These are phyloP conservation scores for Metaphire vulgaris DNA, from an alignment of 1,140 invertebrate genomes.

Conservation along the genomic window DNA sequence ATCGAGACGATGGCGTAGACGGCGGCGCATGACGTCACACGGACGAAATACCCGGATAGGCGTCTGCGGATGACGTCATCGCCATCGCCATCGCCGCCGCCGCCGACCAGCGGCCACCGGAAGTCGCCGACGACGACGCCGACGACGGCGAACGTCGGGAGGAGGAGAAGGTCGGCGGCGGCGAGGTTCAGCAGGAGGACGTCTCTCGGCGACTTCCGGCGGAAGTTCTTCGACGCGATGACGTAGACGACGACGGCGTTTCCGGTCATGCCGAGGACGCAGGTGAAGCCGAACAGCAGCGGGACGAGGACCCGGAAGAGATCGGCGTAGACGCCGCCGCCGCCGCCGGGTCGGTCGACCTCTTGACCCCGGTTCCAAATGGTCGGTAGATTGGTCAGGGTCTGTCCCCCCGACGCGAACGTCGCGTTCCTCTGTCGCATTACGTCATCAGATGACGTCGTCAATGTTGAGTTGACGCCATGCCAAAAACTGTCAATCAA, in stretches of 20 bases:
- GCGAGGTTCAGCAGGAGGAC: slow-evolving; percentile 67
- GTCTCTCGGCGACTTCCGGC: slow-evolving; percentile 59
- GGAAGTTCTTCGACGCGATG: slow-evolving; percentile 51
- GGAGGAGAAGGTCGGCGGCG: slow-evolving; percentile 56
- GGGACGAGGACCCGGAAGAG: slow-evolving; percentile 21
- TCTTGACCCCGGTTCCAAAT: too few relatives aligned
- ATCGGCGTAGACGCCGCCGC: slow-evolving; percentile 1
- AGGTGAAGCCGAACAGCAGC: slow-evolving; percentile 28
- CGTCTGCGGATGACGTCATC: too few relatives aligned
- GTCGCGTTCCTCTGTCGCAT: too few relatives aligned
- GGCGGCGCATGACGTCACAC: slow-evolving; percentile 76
- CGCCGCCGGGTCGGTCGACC: too few relatives aligned
- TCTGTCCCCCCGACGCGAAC: too few relatives aligned
- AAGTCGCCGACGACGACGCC: not conserved
- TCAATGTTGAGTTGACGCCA: too few relatives aligned
- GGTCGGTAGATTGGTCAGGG: too few relatives aligned
- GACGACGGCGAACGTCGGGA: slow-evolving; percentile 24
- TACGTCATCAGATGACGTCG: too few relatives aligned
- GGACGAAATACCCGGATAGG: slow-evolving; percentile 29
- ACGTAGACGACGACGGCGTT: slow-evolving; percentile 56
- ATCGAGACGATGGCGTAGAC: slow-evolving; percentile 85
- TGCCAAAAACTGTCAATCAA: too few relatives aligned
- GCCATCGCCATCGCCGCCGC: too few relatives aligned
- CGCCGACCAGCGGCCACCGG: slow-evolving; percentile 21
- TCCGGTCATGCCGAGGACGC: slow-evolving; percentile 52